These are phyloP conservation scores for Cololabis saira DNA, from an alignment of 2,113 vertebrate genomes.

Conservation along the genomic window DNA sequence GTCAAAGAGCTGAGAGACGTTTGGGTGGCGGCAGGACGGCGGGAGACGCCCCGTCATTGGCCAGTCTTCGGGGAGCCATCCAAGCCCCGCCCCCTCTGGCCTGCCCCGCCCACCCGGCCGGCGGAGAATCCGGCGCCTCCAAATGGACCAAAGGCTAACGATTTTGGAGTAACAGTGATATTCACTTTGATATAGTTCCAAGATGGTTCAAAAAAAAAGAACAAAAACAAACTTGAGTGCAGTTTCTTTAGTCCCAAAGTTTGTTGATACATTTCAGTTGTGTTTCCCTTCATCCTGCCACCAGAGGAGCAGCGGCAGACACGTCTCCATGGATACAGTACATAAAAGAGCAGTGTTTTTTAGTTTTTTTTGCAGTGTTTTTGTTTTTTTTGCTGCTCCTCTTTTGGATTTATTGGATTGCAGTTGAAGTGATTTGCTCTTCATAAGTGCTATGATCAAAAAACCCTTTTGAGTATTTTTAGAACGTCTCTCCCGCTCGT, in stretches of 20 bases:
- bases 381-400: conserved; percentile 62
- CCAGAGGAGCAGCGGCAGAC: conserved; percentile 59
- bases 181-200: conserved; percentile 77
- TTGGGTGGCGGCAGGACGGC: conserved; percentile 34
- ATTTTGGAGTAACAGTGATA: conserved; percentile 84
- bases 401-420: conserved; percentile 80
- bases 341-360: conserved; percentile 61
- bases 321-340: conserved; percentile 75
- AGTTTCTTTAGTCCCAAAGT: conserved; percentile 41
- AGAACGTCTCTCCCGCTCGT: conserved; percentile 73
- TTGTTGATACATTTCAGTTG: conserved; percentile 74
- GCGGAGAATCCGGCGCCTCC: conserved; percentile 66
- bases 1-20: conserved; percentile 69
- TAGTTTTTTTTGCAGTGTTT: conserved; percentile 51
- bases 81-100: conserved; percentile 8
- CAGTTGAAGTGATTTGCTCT: conserved; percentile 77
- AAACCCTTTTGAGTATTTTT: conserved; percentile 72
- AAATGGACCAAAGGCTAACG: conserved; percentile 77
- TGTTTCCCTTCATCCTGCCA: conserved; percentile 74
- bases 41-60: conserved; percentile 51
- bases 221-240: conserved; percentile 50
- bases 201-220: conserved; percentile 18
- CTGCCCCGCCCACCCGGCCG: conserved; percentile 17
- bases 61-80: conserved; percentile 57
- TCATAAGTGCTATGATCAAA: conserved; percentile 85